These are phyloP conservation scores for Drosophila kuntzei DNA, from an alignment of 2,888 invertebrate genomes.

Conservation along the genomic window DNA sequence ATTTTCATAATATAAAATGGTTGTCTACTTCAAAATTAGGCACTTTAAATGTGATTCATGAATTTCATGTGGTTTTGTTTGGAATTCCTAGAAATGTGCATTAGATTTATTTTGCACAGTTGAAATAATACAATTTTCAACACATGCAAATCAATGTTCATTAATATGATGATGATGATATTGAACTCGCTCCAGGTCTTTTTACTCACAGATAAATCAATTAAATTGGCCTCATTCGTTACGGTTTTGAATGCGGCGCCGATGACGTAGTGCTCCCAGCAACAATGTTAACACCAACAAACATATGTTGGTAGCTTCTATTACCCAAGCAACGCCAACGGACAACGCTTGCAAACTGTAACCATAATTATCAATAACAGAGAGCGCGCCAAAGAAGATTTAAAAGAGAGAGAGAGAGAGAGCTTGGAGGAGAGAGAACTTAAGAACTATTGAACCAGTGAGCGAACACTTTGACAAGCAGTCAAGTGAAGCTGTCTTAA, in stretches of 20 bases:
- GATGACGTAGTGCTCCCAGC: constrained; percentile 43
- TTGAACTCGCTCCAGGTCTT: constrained; percentile 18
- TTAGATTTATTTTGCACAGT: constrained; percentile 5
- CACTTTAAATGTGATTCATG: constrained; percentile 8
- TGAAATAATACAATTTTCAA: constrained; percentile 9
- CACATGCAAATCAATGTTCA: constrained; percentile 36
- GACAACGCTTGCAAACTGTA: constrained; percentile 27
- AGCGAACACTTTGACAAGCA: not conserved
- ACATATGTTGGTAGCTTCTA: constrained; percentile 53
- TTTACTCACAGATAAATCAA: constrained; percentile 45
- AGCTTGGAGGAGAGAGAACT: not conserved
- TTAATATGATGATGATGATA: constrained; percentile 16
- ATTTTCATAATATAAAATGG: not conserved
- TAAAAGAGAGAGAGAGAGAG: constrained; percentile 5
- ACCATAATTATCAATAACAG: constrained; percentile 68
- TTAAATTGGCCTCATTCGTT: constrained; percentile 57
- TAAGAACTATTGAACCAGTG: not conserved
- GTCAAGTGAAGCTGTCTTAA: constrained; percentile 41
- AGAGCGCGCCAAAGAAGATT: constrained; percentile 19
- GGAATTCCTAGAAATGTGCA: constrained; percentile 9
- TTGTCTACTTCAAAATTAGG: constrained; percentile 5
- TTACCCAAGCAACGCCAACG: constrained; percentile 35
- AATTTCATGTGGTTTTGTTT: not conserved
- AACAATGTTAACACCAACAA: constrained; percentile 24
- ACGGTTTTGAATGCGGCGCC: constrained; percentile 17